These are phyloP conservation scores for Lepeophtheirus salmonis DNA, from an alignment of 1,140 invertebrate species.

Conservation along the genomic window DNA sequence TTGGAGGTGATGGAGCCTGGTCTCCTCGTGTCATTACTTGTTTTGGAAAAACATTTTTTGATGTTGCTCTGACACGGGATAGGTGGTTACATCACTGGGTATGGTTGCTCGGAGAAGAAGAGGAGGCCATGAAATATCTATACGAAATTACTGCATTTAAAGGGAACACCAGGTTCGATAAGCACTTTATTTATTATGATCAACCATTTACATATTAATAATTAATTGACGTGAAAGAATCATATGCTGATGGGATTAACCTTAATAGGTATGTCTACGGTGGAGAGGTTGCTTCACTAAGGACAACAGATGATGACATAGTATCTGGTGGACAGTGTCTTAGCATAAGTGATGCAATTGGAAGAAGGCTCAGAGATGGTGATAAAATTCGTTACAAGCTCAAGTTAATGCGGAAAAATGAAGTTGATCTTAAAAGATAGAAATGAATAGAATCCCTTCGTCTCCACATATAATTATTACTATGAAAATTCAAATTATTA, in stretches of 20 bases:
- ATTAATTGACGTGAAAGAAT: neutral
- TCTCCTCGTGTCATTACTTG: slow-evolving; percentile 13
- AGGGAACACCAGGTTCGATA: slow-evolving; percentile 3
- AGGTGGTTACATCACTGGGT: slow-evolving; percentile 12
- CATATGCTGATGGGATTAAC: too few relatives aligned
- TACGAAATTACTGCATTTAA: slow-evolving; percentile 18
- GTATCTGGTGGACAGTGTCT: slow-evolving; percentile 16
- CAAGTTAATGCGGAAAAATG: slow-evolving; percentile 8
- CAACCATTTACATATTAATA: neutral
- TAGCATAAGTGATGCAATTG: slow-evolving; percentile 15
- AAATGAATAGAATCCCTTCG: too few relatives aligned
- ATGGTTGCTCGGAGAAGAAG: slow-evolving; percentile 15
- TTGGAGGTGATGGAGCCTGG: slow-evolving; percentile 16
- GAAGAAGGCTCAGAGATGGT: neutral
- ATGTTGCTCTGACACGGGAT: slow-evolving; percentile 13
- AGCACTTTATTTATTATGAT: too few relatives aligned
- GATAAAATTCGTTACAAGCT: slow-evolving; percentile 16
- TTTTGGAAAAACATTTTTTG: slow-evolving; percentile 15
- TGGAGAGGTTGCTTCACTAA: slow-evolving; percentile 8
- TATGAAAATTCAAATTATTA: too few relatives aligned
- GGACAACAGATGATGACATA: slow-evolving; percentile 15
- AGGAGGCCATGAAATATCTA: slow-evolving; percentile 8
- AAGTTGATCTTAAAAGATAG: neutral
- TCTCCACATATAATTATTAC: too few relatives aligned
- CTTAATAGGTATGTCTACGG: slow-evolving; percentile 12